Evolutionary conservation across 2,113 vertebrate species (phyloP).

Genomic region (Tetraodon nigroviridis): DNA sequence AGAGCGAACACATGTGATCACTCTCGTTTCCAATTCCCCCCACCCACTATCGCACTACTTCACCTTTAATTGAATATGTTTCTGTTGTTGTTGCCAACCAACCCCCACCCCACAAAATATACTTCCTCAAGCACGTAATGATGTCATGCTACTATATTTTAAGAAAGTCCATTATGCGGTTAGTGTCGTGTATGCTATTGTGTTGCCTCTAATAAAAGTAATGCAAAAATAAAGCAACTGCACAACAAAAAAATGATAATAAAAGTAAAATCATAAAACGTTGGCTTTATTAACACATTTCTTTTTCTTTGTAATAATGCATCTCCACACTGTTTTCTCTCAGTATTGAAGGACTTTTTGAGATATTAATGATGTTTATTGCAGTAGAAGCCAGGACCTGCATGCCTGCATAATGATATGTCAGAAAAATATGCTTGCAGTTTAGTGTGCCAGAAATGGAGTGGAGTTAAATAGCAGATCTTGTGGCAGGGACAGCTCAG

Average conservation of each 20-base stretch:
- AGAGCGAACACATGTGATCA: conserved; percentile 74
- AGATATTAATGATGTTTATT: conserved; percentile 42
- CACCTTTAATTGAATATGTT: conserved; percentile 77
- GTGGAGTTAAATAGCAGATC: conserved; percentile 40
- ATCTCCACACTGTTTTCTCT: conserved; percentile 14
- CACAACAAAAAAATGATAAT: conserved; percentile 37
- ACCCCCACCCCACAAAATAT: conserved; percentile 49
- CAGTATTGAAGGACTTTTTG: conserved; percentile 27
- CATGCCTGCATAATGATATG: conserved; percentile 21
- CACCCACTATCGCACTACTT: conserved; percentile 71
- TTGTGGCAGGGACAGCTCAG: conserved; percentile 44
- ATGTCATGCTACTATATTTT: conserved; percentile 57
- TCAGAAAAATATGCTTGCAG: conserved; percentile 38
- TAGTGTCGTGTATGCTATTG: conserved; percentile 34
- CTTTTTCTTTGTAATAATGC: conserved; percentile 35
- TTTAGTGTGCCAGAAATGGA: conserved; percentile 14
- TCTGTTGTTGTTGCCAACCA: conserved; percentile 76
- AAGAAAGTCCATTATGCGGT: conserved; percentile 41
- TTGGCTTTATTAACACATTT: conserved; percentile 43
- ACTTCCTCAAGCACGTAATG: conserved; percentile 80
- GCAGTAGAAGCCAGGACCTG: conserved; percentile 17
- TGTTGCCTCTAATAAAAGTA: conserved; percentile 42
- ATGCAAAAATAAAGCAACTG: conserved; percentile 40
- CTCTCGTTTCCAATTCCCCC: conserved; percentile 65
- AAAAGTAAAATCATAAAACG: conserved; percentile 36